phyloP scores from a whole-genome alignment of 2,888 invertebrate genomes.

The Hofmannophila pseudospretella region DNA sequence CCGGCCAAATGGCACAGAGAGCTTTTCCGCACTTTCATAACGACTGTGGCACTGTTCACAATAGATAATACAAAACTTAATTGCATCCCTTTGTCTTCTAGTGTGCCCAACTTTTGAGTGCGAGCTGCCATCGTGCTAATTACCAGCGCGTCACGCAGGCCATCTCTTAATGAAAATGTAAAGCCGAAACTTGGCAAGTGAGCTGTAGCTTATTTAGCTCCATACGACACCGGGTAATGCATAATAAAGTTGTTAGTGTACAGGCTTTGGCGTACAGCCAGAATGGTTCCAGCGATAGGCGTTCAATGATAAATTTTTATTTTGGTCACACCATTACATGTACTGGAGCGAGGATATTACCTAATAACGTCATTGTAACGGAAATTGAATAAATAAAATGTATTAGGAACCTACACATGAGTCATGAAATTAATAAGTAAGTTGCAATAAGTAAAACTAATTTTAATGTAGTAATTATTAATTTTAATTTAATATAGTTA shows the following conservation, averaged over 20 bases:
- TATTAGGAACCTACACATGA: no score
- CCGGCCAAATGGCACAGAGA: no score
- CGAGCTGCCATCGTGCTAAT: conserved; percentile 19
- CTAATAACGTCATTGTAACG: no score
- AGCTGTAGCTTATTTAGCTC: conserved; percentile 65
- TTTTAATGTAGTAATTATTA: no score
- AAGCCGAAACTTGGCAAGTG: conserved; percentile 67
- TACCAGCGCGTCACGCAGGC: conserved; percentile 27
- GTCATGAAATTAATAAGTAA: no score
- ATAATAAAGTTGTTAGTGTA: conserved; percentile 68
- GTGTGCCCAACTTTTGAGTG: not conserved
- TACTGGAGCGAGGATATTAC: no score
- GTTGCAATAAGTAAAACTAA: no score
- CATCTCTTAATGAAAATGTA: conserved; percentile 65
- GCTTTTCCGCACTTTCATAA: not conserved
- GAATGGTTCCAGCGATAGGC: conserved; percentile 37
- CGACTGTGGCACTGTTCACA: no score
- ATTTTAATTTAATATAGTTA: no score
- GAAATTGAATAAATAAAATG: no score
- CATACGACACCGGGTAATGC: conserved; percentile 59
- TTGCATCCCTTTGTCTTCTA: not conserved
- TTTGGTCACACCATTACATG: conserved; percentile 2
- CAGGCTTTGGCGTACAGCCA: conserved; percentile 48
- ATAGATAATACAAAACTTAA: no score
- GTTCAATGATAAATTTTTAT: conserved; percentile 41